Evolutionary conservation across 2,113 vertebrate species (phyloP), one percentile per base, ranked within the genome.

Genomic region (Chunga burmeisteri): DNA sequence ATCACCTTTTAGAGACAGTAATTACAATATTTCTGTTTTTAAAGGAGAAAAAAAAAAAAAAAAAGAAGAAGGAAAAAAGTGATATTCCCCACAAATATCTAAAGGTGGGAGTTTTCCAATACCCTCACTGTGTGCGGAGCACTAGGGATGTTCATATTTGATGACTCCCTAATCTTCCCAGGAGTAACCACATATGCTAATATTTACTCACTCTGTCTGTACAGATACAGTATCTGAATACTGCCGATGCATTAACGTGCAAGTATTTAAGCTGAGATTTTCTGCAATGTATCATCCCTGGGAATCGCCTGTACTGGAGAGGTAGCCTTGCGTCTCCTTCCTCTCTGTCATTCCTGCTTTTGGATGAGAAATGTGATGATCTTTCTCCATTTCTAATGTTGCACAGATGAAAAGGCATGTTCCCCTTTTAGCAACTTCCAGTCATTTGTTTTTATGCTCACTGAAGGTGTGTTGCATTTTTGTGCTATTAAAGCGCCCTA

Each of bases 371-470:
- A 87, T 85, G 81, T n/a, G 89, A 95, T 70, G 53, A 25, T 91
- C 58, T 91, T 92, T 91, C 85, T 20, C n/a, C 2, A 0, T 90
- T 87, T 89, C 93, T 82, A 62, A 73, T 40, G 9, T 85, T 61
- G 80, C 92, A 84, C 84, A 94, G 96, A 71, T 1, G 29, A 95
- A 79, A 96, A 88, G 46, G 65, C 95, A 59, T 9, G 34, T 84
- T 97, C 79, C 19, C 92, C 86, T 96, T 97, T 97, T 88, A 97
- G 97, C 96, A 93, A 95, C 87, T 97, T 96, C 83, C 88, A 97
- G 92, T 75, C 86, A 91, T 96, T 97, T 90, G 86, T 90, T 97
- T 98, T 97, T 93, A 92, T 85, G 94, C 95, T 96, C 88, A 70
- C 46, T 26, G 85, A 87, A 98, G 94, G 96, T 97, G 89, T 88